Conservation (phyloP, 2,888 invertebrate genomes). For the Calliopum simillimum region DNA sequence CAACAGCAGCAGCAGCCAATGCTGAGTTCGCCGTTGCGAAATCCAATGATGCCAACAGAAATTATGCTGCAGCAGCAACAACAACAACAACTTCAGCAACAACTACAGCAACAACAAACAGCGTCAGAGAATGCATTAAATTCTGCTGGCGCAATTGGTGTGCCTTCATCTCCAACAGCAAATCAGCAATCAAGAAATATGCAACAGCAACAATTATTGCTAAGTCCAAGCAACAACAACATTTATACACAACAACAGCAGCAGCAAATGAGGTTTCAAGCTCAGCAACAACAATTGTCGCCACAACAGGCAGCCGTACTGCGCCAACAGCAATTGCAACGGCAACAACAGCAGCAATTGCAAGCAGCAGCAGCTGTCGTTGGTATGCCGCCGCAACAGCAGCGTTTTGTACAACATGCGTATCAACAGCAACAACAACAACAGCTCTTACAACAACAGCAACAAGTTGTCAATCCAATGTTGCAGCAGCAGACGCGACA, state of each 20-base stretch:
- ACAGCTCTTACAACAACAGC: constrained; percentile 46
- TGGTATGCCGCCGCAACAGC: constrained; percentile 37
- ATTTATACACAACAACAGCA: constrained; percentile 53
- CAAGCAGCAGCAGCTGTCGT: constrained; percentile 32
- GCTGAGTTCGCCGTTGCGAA: constrained; percentile 58
- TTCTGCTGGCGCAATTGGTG: constrained; percentile 49
- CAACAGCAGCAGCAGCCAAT: constrained; percentile 48
- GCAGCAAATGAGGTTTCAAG: constrained; percentile 44
- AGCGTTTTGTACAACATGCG: constrained; percentile 38
- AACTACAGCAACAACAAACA: constrained; percentile 44
- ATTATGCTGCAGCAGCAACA: constrained; percentile 49
- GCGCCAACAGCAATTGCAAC: constrained; percentile 51
- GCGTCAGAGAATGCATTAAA: constrained; percentile 42
- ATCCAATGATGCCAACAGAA: constrained; percentile 55
- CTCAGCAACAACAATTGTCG: constrained; percentile 55
- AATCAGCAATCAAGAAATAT: constrained; percentile 50
- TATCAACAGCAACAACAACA: constrained; percentile 46
- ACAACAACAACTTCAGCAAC: constrained; percentile 45
- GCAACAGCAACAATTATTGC: constrained; percentile 52
- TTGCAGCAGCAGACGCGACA: constrained; percentile 53
- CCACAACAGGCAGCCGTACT: constrained; percentile 47
- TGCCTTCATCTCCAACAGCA: constrained; percentile 54
- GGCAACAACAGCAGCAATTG: constrained; percentile 47
- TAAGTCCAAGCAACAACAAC: constrained; percentile 57
- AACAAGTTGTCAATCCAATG: constrained; percentile 59